These are phyloP conservation scores for Oreochromis tanganicae DNA, from an alignment of 2,113 vertebrate genomes.

Conservation along the genomic window DNA sequence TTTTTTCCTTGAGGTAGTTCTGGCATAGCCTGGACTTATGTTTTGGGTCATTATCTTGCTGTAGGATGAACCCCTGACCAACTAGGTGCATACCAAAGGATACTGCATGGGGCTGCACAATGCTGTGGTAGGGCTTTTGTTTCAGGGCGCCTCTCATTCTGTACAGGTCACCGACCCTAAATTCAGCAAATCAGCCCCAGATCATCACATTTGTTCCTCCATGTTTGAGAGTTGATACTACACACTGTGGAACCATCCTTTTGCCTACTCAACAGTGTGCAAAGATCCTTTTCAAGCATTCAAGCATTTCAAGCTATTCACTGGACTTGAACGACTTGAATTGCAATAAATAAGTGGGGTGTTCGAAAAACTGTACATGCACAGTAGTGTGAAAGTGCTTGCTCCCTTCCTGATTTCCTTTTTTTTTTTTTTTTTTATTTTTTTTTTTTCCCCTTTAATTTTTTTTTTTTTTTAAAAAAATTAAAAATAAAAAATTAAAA, in stretches of 20 bases:
- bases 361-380: not conserved
- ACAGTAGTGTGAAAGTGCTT: no score
- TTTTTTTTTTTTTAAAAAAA: no score
- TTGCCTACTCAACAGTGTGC: not conserved
- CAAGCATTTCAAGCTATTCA: not conserved
- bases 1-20: no score
- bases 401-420: no score
- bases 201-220: not conserved
- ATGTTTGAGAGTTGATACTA: not conserved
- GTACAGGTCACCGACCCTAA: not conserved
- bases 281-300: not conserved
- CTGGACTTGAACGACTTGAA: not conserved
- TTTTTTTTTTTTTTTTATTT: no score
- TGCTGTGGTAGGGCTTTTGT: accelerated
- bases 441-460: no score
- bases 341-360: not conserved
- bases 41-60: no score
- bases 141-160: not conserved
- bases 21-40: no score
- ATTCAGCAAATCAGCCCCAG: not conserved
- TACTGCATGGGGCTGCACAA: not conserved
- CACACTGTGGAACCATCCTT: not conserved
- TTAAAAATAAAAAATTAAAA: no score
- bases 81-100: no score
- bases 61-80: no score